These are phyloP conservation scores for Tipula confusa DNA, from an alignment of 2,888 invertebrate species.

Conservation along the genomic window DNA sequence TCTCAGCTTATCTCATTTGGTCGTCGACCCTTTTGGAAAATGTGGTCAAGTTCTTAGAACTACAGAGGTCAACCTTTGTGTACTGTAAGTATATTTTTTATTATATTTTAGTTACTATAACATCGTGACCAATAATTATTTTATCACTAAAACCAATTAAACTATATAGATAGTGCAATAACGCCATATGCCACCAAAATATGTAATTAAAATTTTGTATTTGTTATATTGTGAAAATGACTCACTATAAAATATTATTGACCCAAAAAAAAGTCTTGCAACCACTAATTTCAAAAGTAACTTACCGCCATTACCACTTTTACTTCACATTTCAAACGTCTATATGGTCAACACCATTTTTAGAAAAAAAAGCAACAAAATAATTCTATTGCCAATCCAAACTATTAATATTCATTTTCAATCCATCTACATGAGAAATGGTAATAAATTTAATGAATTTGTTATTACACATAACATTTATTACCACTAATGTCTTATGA, in stretches of 20 bases:
- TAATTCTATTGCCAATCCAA: not conserved
- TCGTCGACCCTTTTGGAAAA: no score
- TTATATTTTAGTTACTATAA: no score
- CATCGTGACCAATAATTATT: no score
- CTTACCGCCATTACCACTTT: not conserved
- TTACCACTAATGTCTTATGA: not conserved
- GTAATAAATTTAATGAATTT: not conserved
- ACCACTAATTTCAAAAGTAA: not conserved
- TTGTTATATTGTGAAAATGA: not conserved
- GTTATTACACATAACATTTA: not conserved
- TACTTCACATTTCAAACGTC: not conserved
- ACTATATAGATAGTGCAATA: not conserved
- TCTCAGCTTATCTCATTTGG: no score
- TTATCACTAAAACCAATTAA: no score
- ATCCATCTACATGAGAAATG: not conserved
- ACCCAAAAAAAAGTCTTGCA: not conserved
- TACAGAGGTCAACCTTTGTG: no score
- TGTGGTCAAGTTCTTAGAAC: no score
- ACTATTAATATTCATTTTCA: not conserved
- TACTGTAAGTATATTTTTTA: no score
- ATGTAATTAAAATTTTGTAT: not conserved
- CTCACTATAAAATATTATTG: not conserved
- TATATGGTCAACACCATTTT: not conserved
- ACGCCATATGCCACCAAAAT: not conserved
- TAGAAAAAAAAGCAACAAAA: not conserved